Percentiles rank a stretch among this genome's conserved stretches.
These are phyloP conservation scores for Drosophila nr. medialis DNA, from an alignment of 2,888 invertebrate species.

Conservation along the genomic window DNA sequence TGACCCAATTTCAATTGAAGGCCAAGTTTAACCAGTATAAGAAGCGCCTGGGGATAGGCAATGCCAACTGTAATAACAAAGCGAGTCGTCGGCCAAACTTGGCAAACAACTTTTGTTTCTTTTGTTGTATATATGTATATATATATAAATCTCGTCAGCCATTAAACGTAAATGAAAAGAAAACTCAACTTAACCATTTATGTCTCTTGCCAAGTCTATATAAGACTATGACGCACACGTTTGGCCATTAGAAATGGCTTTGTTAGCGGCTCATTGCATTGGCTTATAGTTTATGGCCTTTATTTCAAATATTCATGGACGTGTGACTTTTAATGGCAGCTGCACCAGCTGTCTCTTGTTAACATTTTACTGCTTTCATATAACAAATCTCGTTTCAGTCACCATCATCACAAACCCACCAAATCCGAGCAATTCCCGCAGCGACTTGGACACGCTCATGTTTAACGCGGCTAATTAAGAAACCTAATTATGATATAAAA, in stretches of 20 bases:
- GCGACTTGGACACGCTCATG: not conserved
- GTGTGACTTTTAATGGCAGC: conserved; percentile 50
- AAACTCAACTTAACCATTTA: conserved; percentile 36
- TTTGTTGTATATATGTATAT: conserved; percentile 14
- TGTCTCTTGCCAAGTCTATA: conserved; percentile 8
- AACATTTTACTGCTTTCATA: not conserved
- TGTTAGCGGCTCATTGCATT: conserved; percentile 9
- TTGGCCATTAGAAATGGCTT: conserved; percentile 17
- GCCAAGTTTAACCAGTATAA: conserved; percentile 70
- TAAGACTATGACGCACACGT: conserved; percentile 56
- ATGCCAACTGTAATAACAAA: conserved; percentile 50
- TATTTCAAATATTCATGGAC: conserved; percentile 49
- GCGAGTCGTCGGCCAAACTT: conserved; percentile 53
- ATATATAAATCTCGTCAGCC: conserved; percentile 30
- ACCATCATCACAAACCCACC: conserved; percentile 16
- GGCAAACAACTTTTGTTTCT: conserved; percentile 30
- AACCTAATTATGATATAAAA: not conserved
- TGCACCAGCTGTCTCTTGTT: conserved; percentile 36
- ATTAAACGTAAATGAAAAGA: conserved; percentile 57
- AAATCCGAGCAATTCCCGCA: conserved; percentile 41
- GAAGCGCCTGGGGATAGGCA: conserved; percentile 58
- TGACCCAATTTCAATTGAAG: conserved; percentile 74
- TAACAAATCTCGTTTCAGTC: conserved; percentile 13
- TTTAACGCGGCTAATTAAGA: not conserved
- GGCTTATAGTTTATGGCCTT: conserved; percentile 38